Conservation (phyloP, 1,140 invertebrate species). For the Oncopodura yosiiana region DNA sequence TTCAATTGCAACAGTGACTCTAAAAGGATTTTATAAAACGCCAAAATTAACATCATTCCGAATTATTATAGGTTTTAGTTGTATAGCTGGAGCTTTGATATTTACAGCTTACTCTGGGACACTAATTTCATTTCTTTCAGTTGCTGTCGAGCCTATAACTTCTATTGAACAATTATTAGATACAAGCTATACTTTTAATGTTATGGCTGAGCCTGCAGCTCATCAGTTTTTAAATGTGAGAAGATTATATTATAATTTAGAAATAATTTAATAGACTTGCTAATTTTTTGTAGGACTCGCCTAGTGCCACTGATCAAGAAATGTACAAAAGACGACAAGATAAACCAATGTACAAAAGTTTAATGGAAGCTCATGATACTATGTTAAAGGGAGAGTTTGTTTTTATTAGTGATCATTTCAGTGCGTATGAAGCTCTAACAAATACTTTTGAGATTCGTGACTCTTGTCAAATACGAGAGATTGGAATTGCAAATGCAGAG, state of each 20-base stretch:
- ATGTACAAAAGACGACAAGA: background rate
- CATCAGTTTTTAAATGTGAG: slow-evolving; percentile 9
- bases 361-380: slow-evolving; percentile 1
- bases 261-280: background rate
- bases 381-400: slow-evolving; percentile 7
- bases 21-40: slow-evolving; percentile 1
- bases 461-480: slow-evolving; percentile 15
- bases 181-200: background rate
- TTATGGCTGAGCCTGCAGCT: background rate
- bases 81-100: slow-evolving; percentile 2
- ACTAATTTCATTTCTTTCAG: slow-evolving; percentile 17
- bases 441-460: slow-evolving; percentile 1
- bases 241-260: background rate
- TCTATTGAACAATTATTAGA: slow-evolving; percentile 3
- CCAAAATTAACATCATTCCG: background rate
- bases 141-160: slow-evolving; percentile 6
- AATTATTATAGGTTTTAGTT: background rate
- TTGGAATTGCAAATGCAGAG: slow-evolving; percentile 1
- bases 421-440: slow-evolving; percentile 4
- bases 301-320: background rate
- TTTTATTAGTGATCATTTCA: slow-evolving; percentile 11
- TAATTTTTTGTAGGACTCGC: slow-evolving; percentile 17
- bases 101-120: slow-evolving; percentile 19
- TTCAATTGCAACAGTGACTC: slow-evolving; percentile 6
- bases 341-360: background rate